Evolutionary conservation across 2,888 invertebrate species (phyloP).

Genomic region (Sinodicranocentrus sp.): DNA sequence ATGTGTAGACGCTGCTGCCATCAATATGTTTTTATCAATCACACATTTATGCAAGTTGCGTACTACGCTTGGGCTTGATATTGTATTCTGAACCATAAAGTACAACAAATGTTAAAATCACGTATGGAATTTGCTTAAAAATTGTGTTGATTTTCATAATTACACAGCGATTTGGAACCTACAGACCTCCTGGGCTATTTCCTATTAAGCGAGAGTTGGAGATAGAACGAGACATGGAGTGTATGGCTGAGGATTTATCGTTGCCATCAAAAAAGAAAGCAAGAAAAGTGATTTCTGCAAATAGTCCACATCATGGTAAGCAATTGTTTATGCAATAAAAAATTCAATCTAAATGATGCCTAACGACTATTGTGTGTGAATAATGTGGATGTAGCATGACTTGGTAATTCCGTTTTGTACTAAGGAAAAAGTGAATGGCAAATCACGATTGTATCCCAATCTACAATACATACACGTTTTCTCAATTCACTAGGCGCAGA

Average conservation of each 20-base stretch:
- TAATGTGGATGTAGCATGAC: neutral
- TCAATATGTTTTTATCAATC: no score
- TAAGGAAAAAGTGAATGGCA: no score
- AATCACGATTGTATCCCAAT: neutral
- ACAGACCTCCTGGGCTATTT: conserved; percentile 59
- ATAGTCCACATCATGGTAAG: conserved; percentile 58
- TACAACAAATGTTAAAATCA: no score
- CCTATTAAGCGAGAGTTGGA: conserved; percentile 69
- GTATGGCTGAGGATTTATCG: conserved; percentile 76
- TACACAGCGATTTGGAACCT: conserved; percentile 66
- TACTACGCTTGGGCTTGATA: no score
- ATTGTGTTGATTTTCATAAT: no score
- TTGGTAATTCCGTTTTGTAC: neutral
- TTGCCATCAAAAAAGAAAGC: conserved; percentile 74
- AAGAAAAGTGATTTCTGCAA: conserved; percentile 56
- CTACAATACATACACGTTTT: neutral
- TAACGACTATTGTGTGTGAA: no score
- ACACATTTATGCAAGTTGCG: no score
- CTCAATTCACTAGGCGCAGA: conserved; percentile 46
- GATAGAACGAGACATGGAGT: conserved; percentile 66
- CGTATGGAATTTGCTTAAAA: no score
- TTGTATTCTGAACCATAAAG: no score
- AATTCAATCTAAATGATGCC: no score
- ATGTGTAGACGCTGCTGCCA: no score
- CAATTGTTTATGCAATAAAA: neutral